Base-by-base conservation (phyloP, 2,113 vertebrate species). In the Psettodes erumei region DNA sequence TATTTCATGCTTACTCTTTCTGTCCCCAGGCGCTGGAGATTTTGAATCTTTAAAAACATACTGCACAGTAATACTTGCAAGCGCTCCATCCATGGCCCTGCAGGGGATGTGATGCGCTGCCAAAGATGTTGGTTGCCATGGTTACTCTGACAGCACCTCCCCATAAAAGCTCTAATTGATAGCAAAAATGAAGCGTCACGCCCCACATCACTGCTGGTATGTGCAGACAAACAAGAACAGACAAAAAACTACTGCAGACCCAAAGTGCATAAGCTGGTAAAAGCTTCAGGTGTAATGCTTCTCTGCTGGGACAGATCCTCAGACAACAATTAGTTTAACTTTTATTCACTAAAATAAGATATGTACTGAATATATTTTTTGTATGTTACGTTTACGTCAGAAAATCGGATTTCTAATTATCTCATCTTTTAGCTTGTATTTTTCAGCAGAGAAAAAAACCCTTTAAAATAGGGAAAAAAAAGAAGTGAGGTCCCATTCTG, bases 91-190 rank as follows among this genome's bases (percentile, higher is more conserved):
- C 78, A 79, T 56, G 23, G 77, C 48, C 60, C 79, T 87, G 59
- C 81, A 51, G 81, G 65, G 68, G 77, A 87, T 80, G 72, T 71
- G 51, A 51, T 32, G 18, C 32, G 25, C 83, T 79, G 82, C 82
- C 78, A 77, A 79, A 75, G 67, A 86, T 65, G 30, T 25, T 4
- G 62, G 84, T 92, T 86, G 68, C 83, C 73, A 85, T 79, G 67
- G 90, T 63, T 86, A 92, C 81, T 25, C 66, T 75, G 71, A 79
- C 70, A 85, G 84, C 72, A 60, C 81, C 83, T 75, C 77, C 71
- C 82, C 63, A 78, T 84, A 82, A 85, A 83, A 43, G 59, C 62
- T 77, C 58, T 88, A 88, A 90, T 88, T 91, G 86, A 91, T 83
- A 79, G 74, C 47, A 51, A 77, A 72, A 80, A 90, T 83, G 70